Evolutionary conservation across 2,888 invertebrate genomes (phyloP), one percentile per base, ranked within the genome.

Genomic region (Lasius fuliginosus): DNA sequence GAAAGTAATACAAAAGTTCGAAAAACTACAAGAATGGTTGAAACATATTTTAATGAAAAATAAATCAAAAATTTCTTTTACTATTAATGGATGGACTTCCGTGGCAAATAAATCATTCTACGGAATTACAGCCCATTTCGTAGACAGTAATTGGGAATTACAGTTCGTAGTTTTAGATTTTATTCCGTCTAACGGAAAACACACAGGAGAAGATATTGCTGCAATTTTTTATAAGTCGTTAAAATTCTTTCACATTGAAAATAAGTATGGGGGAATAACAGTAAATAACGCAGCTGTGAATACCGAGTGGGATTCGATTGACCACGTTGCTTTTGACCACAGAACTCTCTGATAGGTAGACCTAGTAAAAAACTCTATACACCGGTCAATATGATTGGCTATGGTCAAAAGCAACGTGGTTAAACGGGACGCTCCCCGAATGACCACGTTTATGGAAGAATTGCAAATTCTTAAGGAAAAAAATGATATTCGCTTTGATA

Each of bases 21-120:
- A 64, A 83, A 69, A 46, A 27, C 68, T 88, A 33, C 75, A 84
- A 84, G 81, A 88, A 85, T 79, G 67, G 18, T 65, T 49, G 9
- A 74, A 33, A 64, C n/a, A 46, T 15, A 56, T 30, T 42, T 73
- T 65, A 30, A 65, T 46, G 15, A 12, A 83, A 27, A 73, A 73
- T 81, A 74, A 68, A 60, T 88, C 87, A 18, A 88, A 90, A 84
- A 84, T 90, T 56, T 85, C 89, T 58, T 89, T 90, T 58, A 90
- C 91, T 27, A 87, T 91, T 83, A 88, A 91, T 85, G 90, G 87
- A 36, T 91, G 90, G 90, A 87, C 90, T 40, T 89, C 90, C n/a
- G 84, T 89, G 71, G 79, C 75, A 81, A 86, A 84, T 40, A 88
- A 82, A 84, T 87, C 86, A 46, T 91, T 82, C 75, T 92, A 92